Evolutionary conservation across 2,888 invertebrate genomes (phyloP).

Genomic region (Ditylenchus weischeri): DNA sequence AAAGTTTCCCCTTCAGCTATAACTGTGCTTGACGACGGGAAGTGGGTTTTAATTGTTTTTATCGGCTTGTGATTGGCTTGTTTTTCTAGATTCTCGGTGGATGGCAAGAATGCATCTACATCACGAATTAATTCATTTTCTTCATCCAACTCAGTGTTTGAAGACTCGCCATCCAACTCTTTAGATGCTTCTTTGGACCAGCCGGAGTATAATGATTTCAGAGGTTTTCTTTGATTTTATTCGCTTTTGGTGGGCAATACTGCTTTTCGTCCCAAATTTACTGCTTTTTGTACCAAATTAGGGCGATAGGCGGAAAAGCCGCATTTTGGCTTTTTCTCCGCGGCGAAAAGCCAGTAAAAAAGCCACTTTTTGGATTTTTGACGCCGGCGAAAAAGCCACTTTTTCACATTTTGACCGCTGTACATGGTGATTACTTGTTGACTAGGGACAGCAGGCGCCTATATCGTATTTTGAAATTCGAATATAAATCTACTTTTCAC

Average conservation of each 20-base stretch:
- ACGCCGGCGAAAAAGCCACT: no score
- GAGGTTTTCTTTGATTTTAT: neutral
- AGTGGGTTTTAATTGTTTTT: neutral
- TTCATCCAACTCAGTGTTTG: neutral
- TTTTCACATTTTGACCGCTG: no score
- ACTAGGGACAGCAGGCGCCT: no score
- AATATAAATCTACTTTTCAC: no score
- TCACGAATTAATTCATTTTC: neutral
- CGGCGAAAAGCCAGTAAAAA: no score
- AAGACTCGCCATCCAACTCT: slow-evolving; percentile 7
- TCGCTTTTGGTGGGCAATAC: neutral
- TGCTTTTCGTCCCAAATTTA: no score
- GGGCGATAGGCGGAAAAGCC: no score
- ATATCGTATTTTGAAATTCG: no score
- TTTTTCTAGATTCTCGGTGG: neutral
- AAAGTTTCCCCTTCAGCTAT: slow-evolving; percentile 1
- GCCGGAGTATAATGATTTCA: neutral
- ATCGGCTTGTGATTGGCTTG: neutral
- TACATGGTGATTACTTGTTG: no score
- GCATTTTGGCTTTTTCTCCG: no score
- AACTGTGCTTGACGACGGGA: slow-evolving; percentile 1
- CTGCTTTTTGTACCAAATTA: no score
- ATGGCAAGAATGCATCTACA: neutral
- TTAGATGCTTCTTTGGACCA: neutral
- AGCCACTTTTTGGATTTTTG: no score